Evolutionary conservation across 2,797 vertebrate genomes (phyloP).

Genomic region (Vireo griseus): DNA sequence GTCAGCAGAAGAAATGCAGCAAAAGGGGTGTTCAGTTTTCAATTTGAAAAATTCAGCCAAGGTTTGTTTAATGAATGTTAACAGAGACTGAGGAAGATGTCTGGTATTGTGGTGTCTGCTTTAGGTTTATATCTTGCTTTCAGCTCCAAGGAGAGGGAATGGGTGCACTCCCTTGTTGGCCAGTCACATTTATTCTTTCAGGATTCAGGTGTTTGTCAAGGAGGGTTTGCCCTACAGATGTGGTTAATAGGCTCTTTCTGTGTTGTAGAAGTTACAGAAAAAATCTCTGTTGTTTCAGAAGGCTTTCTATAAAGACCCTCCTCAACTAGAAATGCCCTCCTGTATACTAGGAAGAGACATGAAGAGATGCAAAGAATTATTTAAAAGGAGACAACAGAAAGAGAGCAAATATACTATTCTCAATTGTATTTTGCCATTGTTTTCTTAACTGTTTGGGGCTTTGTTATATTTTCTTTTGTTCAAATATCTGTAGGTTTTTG

Average conservation of each 20-base stretch:
- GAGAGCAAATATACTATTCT: not conserved
- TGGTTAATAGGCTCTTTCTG: not conserved
- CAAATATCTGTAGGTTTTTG: not conserved
- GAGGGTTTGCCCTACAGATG: not conserved
- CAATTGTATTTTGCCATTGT: not conserved
- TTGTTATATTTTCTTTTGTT: not conserved
- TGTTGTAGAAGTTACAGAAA: not conserved
- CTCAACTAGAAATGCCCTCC: not conserved
- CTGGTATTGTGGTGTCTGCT: not conserved
- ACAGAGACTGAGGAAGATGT: not conserved
- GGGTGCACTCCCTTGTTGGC: not conserved
- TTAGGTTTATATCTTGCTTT: not conserved
- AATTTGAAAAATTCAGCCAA: not conserved
- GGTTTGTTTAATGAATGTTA: not conserved
- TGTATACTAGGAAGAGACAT: not conserved
- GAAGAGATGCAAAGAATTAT: not conserved
- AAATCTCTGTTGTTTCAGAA: not conserved
- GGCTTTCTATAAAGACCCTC: not conserved
- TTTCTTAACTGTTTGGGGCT: fast-evolving
- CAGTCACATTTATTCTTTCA: not conserved
- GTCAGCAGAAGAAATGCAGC: not conserved
- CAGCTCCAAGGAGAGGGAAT: not conserved
- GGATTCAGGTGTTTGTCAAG: not conserved
- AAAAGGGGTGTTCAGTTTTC: not conserved
- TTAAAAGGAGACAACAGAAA: not conserved